These are phyloP conservation scores for Psylliodes chrysocephalus DNA, from an alignment of 2,888 invertebrate genomes.

Conservation along the genomic window DNA sequence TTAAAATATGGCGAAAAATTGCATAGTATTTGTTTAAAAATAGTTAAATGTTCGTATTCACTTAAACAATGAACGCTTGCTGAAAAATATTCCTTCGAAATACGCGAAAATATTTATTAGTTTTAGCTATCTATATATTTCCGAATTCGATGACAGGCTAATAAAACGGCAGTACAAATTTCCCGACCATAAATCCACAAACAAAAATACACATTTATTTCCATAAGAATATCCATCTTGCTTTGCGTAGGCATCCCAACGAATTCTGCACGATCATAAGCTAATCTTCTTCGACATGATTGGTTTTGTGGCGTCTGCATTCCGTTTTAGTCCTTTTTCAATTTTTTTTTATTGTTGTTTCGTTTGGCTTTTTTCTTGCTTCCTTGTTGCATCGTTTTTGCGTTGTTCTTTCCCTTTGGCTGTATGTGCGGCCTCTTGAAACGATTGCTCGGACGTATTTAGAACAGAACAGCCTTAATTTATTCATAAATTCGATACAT, in stretches of 20 bases:
- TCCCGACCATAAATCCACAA: background rate
- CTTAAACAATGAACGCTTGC: too few species aligned
- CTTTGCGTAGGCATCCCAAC: slow-evolving; percentile 5
- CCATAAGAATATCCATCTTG: background rate
- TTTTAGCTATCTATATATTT: too few species aligned
- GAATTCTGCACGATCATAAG: slow-evolving; percentile 6
- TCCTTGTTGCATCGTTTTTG: too few species aligned
- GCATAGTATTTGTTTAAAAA: too few species aligned
- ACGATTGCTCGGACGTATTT: background rate
- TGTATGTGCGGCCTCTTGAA: slow-evolving; percentile 4
- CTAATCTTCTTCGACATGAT: slow-evolving; percentile 11
- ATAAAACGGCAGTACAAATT: background rate
- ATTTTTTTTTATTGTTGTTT: background rate
- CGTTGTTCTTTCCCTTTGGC: background rate
- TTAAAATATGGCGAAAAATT: too few species aligned
- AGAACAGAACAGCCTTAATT: slow-evolving; percentile 48
- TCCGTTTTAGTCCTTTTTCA: background rate
- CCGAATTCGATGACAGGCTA: too few species aligned
- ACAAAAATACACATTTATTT: background rate
- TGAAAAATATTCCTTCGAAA: too few species aligned
- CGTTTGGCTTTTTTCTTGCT: too few species aligned
- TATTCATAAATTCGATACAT: slow-evolving; percentile 57
- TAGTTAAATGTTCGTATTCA: too few species aligned
- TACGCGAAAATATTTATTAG: too few species aligned
- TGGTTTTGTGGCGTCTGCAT: slow-evolving; percentile 4